Base-by-base conservation (phyloP, 1,140 invertebrate genomes). In the Aphidius ervi region DNA sequence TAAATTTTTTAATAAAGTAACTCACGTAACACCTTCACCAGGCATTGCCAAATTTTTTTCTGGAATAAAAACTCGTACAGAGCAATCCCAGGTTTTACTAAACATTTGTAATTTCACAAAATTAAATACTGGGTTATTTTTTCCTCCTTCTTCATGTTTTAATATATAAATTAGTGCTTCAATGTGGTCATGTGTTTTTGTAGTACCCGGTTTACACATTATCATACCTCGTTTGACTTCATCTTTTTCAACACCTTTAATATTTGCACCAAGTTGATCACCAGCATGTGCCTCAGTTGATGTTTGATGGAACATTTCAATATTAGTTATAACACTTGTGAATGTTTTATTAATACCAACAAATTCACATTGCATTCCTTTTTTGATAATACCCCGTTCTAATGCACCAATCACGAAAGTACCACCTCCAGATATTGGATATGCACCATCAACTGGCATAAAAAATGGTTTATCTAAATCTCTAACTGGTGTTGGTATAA, bases 251-350 rank as follows among this genome's bases (percentile, higher is more conserved):
- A 98, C 73, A 46, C 94, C 90, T 63, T 92, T 83, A 2, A 99
- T 83, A 6, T 99, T 76, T 49, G 94, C 93, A 41, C 97, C 98
- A 41, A 99, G 74, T 74, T 99, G 96, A 79, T 99, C 92, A 42
- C 98, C 98, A 55, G 98, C 96, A 65, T 98, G 91, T 0, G 94
- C 95, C 74, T 95, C 88, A 45, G 98, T 95, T 45, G 99, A 76
- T 64, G 92, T 96, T 75, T 99, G 89, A 74, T 95, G 94, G 82
- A 98, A 99, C 93, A 98, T 99, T 81, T 99, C 97, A 61, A 99
- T 86, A 45, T 94, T 95, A 8, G 94, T 95, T 6, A 99, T 86
- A 1, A 85, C 89, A 7, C 87, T 89, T 77, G 98, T 98, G 6
- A 94, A 67, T 2, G 80, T 68, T 82, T 94, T 97, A 63, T 88